Conservation (phyloP, 2,888 invertebrate species). For the Schizotus pectinicornis region DNA sequence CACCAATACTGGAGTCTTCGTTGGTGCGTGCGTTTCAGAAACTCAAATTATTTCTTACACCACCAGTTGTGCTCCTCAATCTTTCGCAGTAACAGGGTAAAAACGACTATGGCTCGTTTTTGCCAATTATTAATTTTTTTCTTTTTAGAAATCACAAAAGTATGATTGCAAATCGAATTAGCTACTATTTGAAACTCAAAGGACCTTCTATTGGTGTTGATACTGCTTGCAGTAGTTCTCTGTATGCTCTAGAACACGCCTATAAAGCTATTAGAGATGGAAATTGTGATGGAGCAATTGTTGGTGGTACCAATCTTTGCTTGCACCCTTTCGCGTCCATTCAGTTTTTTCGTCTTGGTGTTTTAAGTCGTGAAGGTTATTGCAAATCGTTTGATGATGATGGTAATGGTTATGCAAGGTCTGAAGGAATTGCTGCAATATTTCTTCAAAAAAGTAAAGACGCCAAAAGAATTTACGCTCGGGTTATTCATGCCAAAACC, state of each 20-base stretch:
- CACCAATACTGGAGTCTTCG: constrained; percentile 78
- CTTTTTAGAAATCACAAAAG: constrained; percentile 77
- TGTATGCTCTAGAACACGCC: constrained; percentile 82
- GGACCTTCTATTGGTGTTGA: constrained; percentile 87
- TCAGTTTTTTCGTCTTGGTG: constrained; percentile 73
- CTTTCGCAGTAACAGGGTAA: constrained; percentile 63
- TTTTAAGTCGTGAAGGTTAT: neutral
- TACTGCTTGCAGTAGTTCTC: constrained; percentile 90
- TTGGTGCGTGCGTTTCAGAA: constrained; percentile 79
- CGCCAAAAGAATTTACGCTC: too few species aligned
- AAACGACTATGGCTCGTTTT: too few species aligned
- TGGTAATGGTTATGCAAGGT: constrained; percentile 79
- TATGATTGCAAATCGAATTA: constrained; percentile 89
- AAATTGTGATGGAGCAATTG: constrained; percentile 84
- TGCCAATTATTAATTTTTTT: too few species aligned
- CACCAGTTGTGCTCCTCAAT: constrained; percentile 68
- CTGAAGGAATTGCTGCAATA: constrained; percentile 74
- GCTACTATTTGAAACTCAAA: constrained; percentile 86
- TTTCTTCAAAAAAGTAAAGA: constrained; percentile 69
- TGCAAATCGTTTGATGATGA: constrained; percentile 71
- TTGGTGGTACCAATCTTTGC: constrained; percentile 83
- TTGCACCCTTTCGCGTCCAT: constrained; percentile 84
- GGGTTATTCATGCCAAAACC: too few species aligned
- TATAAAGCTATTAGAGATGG: constrained; percentile 76
- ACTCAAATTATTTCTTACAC: constrained; percentile 77